phyloP scores from a whole-genome alignment of 2,888 invertebrate genomes.

The Pheosia gnoma region DNA sequence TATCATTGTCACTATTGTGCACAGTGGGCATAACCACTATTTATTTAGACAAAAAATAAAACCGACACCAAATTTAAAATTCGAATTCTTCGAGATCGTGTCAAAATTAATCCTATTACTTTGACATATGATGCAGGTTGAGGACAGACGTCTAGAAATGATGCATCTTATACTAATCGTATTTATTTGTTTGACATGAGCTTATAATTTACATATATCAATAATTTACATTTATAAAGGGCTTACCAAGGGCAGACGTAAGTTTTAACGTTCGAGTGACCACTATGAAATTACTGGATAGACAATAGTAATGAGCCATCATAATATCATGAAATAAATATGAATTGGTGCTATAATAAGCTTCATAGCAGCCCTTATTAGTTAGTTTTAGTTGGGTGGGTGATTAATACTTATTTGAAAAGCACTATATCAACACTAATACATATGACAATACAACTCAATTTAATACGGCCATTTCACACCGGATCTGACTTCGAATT shows the following conservation, averaged over 20 bases:
- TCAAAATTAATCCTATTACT: conserved; percentile 70
- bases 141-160: conserved; percentile 38
- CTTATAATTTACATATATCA: conserved; percentile 35
- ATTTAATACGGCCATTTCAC: neutral
- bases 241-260: conserved; percentile 11
- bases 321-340: no score
- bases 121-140: conserved; percentile 57
- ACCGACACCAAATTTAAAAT: conserved; percentile 36
- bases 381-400: no score
- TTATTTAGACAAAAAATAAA: conserved; percentile 40
- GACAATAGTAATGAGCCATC: neutral
- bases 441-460: no score
- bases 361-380: no score
- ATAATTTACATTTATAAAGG: conserved; percentile 10
- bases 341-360: no score
- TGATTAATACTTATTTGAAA: no score
- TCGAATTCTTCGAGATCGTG: conserved; percentile 47
- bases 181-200: conserved; percentile 40
- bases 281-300: neutral
- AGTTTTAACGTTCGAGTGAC: neutral
- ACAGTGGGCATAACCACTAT: conserved; percentile 43
- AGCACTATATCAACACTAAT: no score
- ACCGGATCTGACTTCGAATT: neutral
- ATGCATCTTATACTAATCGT: conserved; percentile 47
- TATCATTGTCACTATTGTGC: conserved; percentile 47